Evolutionary conservation across 2,113 vertebrate species (phyloP).

Genomic region (Mesocricetus auratus): DNA sequence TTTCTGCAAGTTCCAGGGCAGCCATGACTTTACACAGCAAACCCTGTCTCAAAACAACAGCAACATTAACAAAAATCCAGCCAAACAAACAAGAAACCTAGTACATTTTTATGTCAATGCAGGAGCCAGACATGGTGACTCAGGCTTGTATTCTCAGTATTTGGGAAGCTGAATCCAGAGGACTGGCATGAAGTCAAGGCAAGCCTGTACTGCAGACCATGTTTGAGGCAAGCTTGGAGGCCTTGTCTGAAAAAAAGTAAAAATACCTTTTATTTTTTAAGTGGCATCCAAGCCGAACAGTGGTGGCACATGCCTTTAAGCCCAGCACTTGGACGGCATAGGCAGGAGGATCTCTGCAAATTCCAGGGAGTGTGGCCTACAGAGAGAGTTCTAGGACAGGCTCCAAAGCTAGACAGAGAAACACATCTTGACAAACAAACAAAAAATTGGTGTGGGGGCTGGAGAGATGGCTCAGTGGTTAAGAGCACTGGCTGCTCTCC

Average conservation of each 20-base stretch:
- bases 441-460: background rate
- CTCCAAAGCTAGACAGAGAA: background rate
- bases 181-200: background rate
- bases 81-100: background rate
- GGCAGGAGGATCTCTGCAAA: background rate
- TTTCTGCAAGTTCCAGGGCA: background rate
- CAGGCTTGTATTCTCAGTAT: background rate
- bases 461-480: too few relatives aligned
- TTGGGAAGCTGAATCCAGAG: background rate
- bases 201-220: too few relatives aligned
- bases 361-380: background rate
- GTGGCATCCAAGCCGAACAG: background rate
- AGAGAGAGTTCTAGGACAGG: background rate
- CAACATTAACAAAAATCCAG: too few relatives aligned
- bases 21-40: background rate
- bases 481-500: background rate
- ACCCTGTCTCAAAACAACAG: background rate
- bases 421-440: background rate
- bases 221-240: background rate
- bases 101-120: background rate
- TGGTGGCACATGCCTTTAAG: background rate
- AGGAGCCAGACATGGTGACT: background rate
- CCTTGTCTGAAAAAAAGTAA: background rate
- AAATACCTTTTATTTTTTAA: background rate
- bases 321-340: background rate